Conservation (phyloP, 2,888 invertebrate species). For the Tiliacea citrago region DNA sequence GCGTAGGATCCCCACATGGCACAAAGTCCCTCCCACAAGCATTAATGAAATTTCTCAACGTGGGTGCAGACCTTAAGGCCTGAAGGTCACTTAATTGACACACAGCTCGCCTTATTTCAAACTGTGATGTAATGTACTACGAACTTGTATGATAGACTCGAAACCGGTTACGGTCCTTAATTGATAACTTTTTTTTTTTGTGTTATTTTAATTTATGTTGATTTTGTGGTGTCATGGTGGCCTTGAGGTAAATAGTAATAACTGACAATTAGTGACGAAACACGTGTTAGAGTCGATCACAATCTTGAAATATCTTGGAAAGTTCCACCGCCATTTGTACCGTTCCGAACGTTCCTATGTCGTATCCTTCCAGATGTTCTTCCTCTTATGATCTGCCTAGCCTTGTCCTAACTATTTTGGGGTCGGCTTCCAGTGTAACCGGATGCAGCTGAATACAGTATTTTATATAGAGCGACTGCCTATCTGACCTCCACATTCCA, state of each 20-base stretch:
- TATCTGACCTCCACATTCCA: neutral
- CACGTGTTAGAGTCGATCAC: constrained; percentile 25
- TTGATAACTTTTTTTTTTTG: constrained; percentile 44
- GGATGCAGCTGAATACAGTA: neutral
- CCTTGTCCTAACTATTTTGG: neutral
- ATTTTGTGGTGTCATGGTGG: constrained; percentile 37
- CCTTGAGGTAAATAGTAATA: neutral
- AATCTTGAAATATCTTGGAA: constrained; percentile 1
- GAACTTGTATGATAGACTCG: constrained; percentile 22
- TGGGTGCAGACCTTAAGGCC: constrained; percentile 56
- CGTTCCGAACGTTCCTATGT: neutral
- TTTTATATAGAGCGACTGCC: too few relatives aligned
- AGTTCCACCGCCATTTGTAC: neutral
- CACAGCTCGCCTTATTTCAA: constrained; percentile 51
- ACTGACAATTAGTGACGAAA: neutral
- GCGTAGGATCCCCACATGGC: constrained; percentile 53
- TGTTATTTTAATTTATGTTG: constrained; percentile 39
- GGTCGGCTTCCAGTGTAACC: neutral
- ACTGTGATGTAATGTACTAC: constrained; percentile 56
- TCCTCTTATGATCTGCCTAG: neutral
- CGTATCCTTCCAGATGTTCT: neutral
- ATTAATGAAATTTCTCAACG: constrained; percentile 67
- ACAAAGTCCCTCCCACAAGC: constrained; percentile 49
- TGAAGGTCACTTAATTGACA: constrained; percentile 61
- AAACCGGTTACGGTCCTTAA: constrained; percentile 38